Conservation (phyloP, 2,113 vertebrate species). For the Semnornis frantzii region DNA sequence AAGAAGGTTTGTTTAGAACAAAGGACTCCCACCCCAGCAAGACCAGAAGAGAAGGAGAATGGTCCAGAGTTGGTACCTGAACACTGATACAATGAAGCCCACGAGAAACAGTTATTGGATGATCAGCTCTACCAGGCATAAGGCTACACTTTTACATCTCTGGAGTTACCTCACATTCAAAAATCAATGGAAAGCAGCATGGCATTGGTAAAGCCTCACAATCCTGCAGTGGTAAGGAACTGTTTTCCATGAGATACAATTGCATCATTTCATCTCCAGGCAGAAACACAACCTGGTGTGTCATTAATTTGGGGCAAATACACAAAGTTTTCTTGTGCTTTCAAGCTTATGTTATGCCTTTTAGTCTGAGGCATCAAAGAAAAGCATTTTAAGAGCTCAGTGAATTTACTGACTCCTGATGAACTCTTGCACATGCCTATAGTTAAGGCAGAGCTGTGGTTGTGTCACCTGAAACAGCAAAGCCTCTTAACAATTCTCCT, state of each 20-base stretch:
- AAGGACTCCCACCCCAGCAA: background rate
- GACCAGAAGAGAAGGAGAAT: background rate
- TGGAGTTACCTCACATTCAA: background rate
- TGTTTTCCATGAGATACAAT: background rate
- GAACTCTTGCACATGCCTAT: background rate
- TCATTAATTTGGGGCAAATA: background rate
- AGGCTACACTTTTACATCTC: background rate
- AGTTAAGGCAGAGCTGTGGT: background rate
- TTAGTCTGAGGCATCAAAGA: slow-evolving; percentile 6
- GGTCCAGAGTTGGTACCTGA: background rate
- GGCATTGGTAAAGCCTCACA: background rate
- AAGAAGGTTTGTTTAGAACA: background rate
- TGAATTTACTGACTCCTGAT: background rate
- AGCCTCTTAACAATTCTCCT: background rate
- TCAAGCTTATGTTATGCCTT: background rate
- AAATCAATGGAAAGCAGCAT: background rate
- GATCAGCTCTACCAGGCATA: background rate
- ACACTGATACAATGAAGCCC: background rate
- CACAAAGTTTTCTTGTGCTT: background rate
- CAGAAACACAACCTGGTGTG: background rate
- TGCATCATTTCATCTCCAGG: background rate
- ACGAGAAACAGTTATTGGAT: background rate
- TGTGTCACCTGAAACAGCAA: background rate
- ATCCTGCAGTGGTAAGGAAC: background rate
- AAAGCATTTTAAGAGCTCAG: background rate